These are phyloP conservation scores for Lasiurus borealis DNA, from an alignment of 2,113 vertebrate genomes.

Conservation along the genomic window DNA sequence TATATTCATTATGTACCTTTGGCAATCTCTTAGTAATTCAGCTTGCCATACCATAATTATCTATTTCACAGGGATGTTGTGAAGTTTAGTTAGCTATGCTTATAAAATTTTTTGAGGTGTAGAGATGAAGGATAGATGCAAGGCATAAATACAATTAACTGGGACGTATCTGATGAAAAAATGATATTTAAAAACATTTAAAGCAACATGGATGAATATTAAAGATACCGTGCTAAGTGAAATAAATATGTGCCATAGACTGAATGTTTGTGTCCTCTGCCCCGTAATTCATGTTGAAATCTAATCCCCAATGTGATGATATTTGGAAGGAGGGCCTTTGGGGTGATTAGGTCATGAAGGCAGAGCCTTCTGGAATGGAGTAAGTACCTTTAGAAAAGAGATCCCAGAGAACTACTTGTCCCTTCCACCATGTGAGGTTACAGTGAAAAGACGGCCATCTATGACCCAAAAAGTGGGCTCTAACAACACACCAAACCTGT, in stretches of 20 bases:
- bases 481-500: neutral
- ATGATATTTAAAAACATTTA: slow-evolving; percentile 59
- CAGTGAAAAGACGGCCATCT: neutral
- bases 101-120: slow-evolving; percentile 59
- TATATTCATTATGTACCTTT: slow-evolving; percentile 34
- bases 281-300: neutral
- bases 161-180: slow-evolving; percentile 38
- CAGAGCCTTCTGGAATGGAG: neutral
- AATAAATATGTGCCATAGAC: neutral
- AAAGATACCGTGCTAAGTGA: neutral
- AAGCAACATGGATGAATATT: slow-evolving; percentile 31
- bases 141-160: slow-evolving; percentile 59
- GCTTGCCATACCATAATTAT: slow-evolving; percentile 62
- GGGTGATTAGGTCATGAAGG: neutral
- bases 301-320: neutral
- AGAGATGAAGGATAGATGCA: slow-evolving; percentile 59
- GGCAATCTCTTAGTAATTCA: slow-evolving; percentile 51
- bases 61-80: slow-evolving; percentile 64
- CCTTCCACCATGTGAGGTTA: neutral
- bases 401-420: neutral
- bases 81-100: slow-evolving; percentile 65
- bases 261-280: neutral
- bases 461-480: neutral
- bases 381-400: neutral
- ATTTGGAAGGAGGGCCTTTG: neutral